Evolutionary conservation across 1,140 invertebrate genomes (phyloP), one percentile per base, ranked within the genome.

Genomic region (Caenorhabditis brenneri): DNA sequence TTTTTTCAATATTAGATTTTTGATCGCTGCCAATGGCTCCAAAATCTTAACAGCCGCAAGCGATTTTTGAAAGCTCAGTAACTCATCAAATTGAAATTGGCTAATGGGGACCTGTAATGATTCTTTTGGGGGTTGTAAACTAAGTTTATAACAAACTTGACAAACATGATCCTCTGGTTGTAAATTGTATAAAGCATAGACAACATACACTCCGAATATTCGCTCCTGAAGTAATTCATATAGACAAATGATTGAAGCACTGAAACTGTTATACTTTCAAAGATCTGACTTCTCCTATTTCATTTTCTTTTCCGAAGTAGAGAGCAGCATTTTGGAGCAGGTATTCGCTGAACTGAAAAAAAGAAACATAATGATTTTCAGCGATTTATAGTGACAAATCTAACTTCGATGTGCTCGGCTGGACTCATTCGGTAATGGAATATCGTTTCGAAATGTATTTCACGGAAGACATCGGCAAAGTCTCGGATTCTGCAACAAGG

Each of bases 151-250:
- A 16, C 15, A 10, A 4, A 74, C 65, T 36, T 74, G 65, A n/a
- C 65, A 74, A 2, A 74, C n/a, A 12, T 74, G 65, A 42, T 74
- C 65, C 2, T 24, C 19, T 24, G 65, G 65, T n/a, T 74, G 65
- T 24, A 74, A n/a, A 74, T 74, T 74, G 36, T 74, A 74, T 7
- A 74, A n/a, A 3, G 65, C 33, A 74, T 74, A 74, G n/a, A 33
- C 42, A 16, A 42, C n/a, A 31, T 42, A 74, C 12, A 74, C 24
- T 24, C 65, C 65, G n/a, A 74, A 74, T 24, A 74, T 4, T 24
- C 65, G 33, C 10, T 74, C 65, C 65, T 74, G 65, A 74, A 42
- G 10, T 33, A 24, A 7, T 55, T 12, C 22, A 27, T 55, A 27
- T 24, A 2, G 10, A 2, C 12, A 10, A 5, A 24, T 10, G 16